These are phyloP conservation scores for Neomorphus geoffroyi DNA, from an alignment of 2,797 vertebrate genomes.

Conservation along the genomic window DNA sequence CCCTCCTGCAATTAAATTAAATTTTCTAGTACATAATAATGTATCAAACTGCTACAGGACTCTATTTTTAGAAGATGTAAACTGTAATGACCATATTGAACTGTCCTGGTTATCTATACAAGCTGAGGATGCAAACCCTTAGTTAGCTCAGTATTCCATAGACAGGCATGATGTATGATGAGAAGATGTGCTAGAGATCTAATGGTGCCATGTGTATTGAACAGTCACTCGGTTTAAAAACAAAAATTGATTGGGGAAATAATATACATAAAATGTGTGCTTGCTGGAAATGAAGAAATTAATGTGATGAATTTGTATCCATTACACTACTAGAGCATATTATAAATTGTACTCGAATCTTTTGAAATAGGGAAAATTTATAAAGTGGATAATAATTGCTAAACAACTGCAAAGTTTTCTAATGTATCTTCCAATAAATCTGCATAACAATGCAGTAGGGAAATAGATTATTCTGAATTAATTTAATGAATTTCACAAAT, in stretches of 20 bases:
- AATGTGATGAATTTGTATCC: background rate
- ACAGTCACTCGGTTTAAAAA: background rate
- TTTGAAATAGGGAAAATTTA: background rate
- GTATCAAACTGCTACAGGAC: background rate
- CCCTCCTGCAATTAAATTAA: background rate
- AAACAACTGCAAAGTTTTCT: conserved; percentile 23
- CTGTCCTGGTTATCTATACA: background rate
- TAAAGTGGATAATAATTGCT: conserved; percentile 7
- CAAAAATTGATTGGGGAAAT: background rate
- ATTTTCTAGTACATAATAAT: background rate
- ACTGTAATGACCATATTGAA: background rate
- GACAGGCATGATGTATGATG: background rate
- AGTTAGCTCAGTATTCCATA: background rate
- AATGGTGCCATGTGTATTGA: background rate
- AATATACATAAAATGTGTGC: background rate
- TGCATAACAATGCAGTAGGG: background rate
- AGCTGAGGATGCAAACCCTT: background rate
- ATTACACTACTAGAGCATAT: background rate
- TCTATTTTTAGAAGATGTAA: background rate
- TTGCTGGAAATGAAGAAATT: background rate
- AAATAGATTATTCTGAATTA: conserved; percentile 17
- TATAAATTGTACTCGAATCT: background rate
- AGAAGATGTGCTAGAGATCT: background rate
- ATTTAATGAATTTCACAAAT: conserved; percentile 44
- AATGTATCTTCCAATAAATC: background rate